Evolutionary conservation across 2,113 vertebrate species (phyloP), one percentile per base, ranked within the genome.

Genomic region (Hippocampus abdominalis): DNA sequence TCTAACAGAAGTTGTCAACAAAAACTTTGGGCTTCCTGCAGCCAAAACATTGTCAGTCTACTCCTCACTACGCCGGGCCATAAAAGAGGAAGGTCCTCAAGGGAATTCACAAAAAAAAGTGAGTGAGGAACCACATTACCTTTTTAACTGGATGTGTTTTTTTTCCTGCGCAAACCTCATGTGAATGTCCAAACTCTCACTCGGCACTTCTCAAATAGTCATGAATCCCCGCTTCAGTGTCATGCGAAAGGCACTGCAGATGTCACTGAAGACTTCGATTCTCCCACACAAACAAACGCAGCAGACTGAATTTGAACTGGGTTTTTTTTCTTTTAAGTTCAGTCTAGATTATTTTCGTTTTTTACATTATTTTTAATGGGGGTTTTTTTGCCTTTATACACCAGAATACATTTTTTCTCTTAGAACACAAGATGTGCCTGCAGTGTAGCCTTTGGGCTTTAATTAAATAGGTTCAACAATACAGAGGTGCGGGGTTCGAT

Each of bases 1-100:
- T 18, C 40, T 27, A 27, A 46, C 27, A 64, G 42, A 64, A 64
- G 63, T 60, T 60, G 57, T 64, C 63, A 64, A 64, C 63, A 64
- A 46, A 64, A 64, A 46, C 63, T 27, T 64, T 46, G 13, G 42
- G 42, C 13, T 64, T 64, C 42, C 10, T 64, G 23, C 23, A 48
- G 23, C 32, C 42, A 46, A 64, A 64, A 64, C 23, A 46, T 16
- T 46, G 40, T 46, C 40, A 16, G 42, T 64, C 40, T 25, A 13
- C 60, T 3, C 18, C 60, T 62, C 21, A 42, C 21, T 46, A 44
- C 44, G 12, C 62, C 21, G 20, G 40, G 15, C n/a, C 3, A 23
- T 64, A 46, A 46, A 46, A 64, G 11, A 64, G 20, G 42, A 46
- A 16, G 15, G 20, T n/a, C n/a, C 32, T n/a, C 59, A 39, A 40